These are phyloP conservation scores for Bufotes viridis DNA, from an alignment of 2,797 vertebrate species.

Conservation along the genomic window DNA sequence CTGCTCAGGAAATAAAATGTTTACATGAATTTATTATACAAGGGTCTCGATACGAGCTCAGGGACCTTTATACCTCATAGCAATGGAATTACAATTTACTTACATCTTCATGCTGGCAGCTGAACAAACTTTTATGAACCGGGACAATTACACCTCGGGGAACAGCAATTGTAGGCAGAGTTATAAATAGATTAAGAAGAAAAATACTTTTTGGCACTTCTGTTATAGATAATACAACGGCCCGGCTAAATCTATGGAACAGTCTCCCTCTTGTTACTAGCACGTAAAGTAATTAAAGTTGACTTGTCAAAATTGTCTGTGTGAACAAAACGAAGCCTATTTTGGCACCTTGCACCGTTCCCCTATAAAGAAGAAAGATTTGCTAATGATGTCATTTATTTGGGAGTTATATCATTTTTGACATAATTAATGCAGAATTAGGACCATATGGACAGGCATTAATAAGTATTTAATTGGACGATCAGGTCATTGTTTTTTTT, in stretches of 20 bases:
- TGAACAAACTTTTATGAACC: constrained; percentile 89
- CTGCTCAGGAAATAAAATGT: constrained; percentile 93
- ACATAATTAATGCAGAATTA: constrained; percentile 83
- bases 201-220: constrained; percentile 77
- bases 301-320: constrained; percentile 75
- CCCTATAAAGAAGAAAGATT: constrained; percentile 76
- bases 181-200: constrained; percentile 83
- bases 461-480: constrained; percentile 77
- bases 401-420: constrained; percentile 82
- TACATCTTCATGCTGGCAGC: constrained; percentile 91
- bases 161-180: constrained; percentile 86
- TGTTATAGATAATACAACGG: constrained; percentile 78
- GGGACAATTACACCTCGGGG: constrained; percentile 86
- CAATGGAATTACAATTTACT: constrained; percentile 96
- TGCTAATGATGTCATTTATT: constrained; percentile 82
- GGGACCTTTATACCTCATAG: constrained; percentile 88
- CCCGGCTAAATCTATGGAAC: constrained; percentile 77
- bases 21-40: constrained; percentile 91
- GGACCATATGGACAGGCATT: constrained; percentile 80
- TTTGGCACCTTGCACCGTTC: constrained; percentile 72
- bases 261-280: constrained; percentile 75
- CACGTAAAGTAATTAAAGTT: constrained; percentile 79
- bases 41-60: constrained; percentile 83
- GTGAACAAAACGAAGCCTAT: constrained; percentile 74
- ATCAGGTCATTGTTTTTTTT: constrained; percentile 69